Percentiles rank a stretch among this genome's conserved stretches.
phyloP scores from a whole-genome alignment of 2,113 vertebrate genomes.

The Lathamus discolor region DNA sequence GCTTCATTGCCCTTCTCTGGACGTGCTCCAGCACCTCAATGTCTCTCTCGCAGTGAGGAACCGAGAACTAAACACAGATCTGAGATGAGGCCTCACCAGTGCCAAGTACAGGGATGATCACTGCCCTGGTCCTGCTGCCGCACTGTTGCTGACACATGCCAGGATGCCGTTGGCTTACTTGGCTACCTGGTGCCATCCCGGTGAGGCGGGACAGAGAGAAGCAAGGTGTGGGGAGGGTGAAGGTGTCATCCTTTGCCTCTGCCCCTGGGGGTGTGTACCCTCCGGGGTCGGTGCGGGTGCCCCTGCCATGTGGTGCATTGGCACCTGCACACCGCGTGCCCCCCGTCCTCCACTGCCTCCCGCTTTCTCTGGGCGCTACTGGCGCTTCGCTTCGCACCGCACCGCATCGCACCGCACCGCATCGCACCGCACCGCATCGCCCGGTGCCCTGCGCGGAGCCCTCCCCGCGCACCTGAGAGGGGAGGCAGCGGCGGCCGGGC shows the following conservation, averaged over 20 bases:
- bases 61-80: background rate
- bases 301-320: background rate
- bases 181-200: background rate
- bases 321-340: background rate
- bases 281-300: too few species aligned
- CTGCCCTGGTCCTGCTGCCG: background rate
- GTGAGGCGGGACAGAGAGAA: background rate
- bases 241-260: background rate
- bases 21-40: background rate
- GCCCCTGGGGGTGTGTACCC: background rate
- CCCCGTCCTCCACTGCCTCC: fast-evolving
- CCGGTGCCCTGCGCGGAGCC: background rate
- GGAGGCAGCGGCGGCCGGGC: background rate
- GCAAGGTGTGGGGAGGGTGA: fast-evolving
- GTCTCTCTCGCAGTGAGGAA: background rate
- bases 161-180: background rate
- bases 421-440: background rate
- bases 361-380: background rate
- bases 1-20: background rate
- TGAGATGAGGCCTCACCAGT: background rate
- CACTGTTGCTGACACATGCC: background rate
- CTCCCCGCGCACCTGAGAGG: too few species aligned
- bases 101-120: background rate
- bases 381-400: background rate
- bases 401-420: too few species aligned